Evolutionary conservation across 2,888 invertebrate species (phyloP), one percentile per base, ranked within the genome.

Genomic region (Acrocyrtus sp.): DNA sequence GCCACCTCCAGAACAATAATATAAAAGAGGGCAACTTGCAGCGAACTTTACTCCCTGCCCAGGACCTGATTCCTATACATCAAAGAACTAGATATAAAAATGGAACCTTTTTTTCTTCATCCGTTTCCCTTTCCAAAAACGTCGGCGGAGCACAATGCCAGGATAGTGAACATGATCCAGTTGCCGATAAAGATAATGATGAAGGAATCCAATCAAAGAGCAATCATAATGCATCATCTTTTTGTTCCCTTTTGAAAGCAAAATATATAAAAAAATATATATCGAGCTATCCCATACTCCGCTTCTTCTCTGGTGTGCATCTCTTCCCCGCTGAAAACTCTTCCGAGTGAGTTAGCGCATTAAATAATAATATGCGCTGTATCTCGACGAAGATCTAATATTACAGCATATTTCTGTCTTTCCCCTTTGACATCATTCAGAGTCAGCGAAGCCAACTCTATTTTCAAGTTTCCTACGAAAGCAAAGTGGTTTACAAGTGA

Each of bases 151-250:
- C 47, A 45, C 24, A 39, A 34, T 50, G 53, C 45, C 51, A 69
- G 21, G 62, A 70, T 62, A 62, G 61, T 54, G 60, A 72, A 45
- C 61, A 56, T 50, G 66, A 56, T 61, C 72, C 48, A 53, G 29
- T 65, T 66, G 61, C 56, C 61, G 72, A 72, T 72, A 66, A 66
- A 61, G 60, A 54, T 66, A 66, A 72, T 60, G 65, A 72, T 66
- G 72, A 66, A 61, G 66, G 61, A 72, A 72, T 72, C 72, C 72
- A 72, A 72, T 72, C 72, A 72, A 62, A 65, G 65, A 61, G 58
- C 47, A 66, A 72, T 72, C 72, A 72, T 54, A 54, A 48, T 58
- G 58, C 41, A 72, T 62, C 62, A 57, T 70, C 70, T 34, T 57
- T 45, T 26, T 61, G 6, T 34, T 57, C 41, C n/a, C 45, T 26